phyloP scores from a whole-genome alignment of 2,888 invertebrate genomes.

The Asteroscopus sphinx region DNA sequence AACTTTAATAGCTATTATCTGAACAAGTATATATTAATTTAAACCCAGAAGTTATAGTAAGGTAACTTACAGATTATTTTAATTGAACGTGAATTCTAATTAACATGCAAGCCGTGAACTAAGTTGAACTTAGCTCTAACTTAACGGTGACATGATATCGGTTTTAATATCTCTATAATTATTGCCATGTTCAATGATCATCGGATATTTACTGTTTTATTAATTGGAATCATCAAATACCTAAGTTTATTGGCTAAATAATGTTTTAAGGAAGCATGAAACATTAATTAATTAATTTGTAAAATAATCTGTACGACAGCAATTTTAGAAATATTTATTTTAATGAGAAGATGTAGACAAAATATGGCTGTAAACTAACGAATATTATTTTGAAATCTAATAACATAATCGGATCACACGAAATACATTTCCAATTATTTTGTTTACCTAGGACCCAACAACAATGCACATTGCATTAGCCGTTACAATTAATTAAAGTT shows the following conservation, averaged over 20 bases:
- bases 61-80: constrained; percentile 59
- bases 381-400: too few relatives aligned
- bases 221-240: constrained; percentile 26
- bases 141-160: constrained; percentile 50
- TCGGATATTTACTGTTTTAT: constrained; percentile 45
- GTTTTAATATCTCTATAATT: constrained; percentile 58
- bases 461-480: constrained; percentile 12
- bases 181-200: constrained; percentile 48
- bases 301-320: not conserved
- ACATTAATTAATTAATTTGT: not conserved
- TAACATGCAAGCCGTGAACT: constrained; percentile 59
- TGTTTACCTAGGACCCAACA: not conserved
- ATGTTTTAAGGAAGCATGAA: not conserved
- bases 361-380: too few relatives aligned
- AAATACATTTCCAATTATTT: not conserved
- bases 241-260: constrained; percentile 10
- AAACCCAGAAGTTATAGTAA: constrained; percentile 52
- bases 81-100: constrained; percentile 63
- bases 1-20: constrained; percentile 43
- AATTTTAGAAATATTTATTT: not conserved
- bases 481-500: constrained; percentile 31
- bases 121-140: constrained; percentile 51
- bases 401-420: not conserved
- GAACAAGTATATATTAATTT: constrained; percentile 49
- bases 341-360: not conserved